Percentiles rank a stretch among this genome's conserved stretches.
phyloP scores from a whole-genome alignment of 1,140 invertebrate genomes.

The Hydropsyche tenuis region DNA sequence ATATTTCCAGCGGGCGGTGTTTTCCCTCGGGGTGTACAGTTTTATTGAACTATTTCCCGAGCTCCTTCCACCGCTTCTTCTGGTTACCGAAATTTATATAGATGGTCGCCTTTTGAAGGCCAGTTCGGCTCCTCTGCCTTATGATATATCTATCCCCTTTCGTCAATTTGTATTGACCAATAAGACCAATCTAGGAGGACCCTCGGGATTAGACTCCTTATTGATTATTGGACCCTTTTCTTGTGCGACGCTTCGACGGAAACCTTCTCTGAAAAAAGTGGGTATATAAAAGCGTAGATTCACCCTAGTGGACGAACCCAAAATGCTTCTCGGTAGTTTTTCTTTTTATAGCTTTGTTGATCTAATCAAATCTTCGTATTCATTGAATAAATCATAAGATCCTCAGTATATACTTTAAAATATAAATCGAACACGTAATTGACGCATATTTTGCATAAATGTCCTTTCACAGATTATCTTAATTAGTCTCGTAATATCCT shows the following conservation, averaged over 20 bases:
- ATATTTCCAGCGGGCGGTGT: conserved; percentile 46
- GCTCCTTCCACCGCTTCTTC: conserved; percentile 31
- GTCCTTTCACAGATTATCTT: background rate
- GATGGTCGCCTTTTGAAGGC: conserved; percentile 32
- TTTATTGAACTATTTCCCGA: conserved; percentile 50
- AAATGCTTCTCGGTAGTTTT: background rate
- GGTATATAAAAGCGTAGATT: conserved; percentile 33
- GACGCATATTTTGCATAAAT: background rate
- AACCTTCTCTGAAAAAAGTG: conserved; percentile 33
- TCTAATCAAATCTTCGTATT: background rate
- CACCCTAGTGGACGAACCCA: background rate
- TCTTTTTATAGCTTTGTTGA: background rate
- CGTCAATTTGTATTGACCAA: conserved; percentile 62
- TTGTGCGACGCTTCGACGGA: conserved; percentile 49
- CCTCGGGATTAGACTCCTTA: conserved; percentile 63
- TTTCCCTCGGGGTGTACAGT: conserved; percentile 45
- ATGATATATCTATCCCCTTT: conserved; percentile 50
- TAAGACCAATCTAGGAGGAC: conserved; percentile 57
- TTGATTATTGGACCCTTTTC: conserved; percentile 64
- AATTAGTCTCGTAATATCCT: background rate
- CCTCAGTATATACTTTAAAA: background rate
- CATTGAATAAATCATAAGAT: background rate
- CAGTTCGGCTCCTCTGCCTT: conserved; percentile 32
- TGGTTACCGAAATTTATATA: conserved; percentile 45
- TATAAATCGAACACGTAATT: background rate